Evolutionary conservation across 2,797 vertebrate species (phyloP).

Genomic region (Pipistrellus pygmaeus): DNA sequence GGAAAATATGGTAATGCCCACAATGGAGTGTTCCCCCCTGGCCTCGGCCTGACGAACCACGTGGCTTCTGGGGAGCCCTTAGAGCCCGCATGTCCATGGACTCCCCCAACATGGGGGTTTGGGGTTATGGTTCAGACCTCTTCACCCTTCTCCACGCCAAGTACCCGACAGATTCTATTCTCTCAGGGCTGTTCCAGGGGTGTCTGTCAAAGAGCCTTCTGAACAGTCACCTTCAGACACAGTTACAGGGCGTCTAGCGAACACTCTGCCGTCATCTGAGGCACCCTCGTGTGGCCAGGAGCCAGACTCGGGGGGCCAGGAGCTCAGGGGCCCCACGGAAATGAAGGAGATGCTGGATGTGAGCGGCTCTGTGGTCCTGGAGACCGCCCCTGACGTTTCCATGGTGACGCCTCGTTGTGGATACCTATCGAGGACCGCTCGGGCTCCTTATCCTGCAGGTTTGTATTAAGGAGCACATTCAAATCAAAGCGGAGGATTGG

Average conservation of each 20-base stretch:
- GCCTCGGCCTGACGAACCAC: conserved; percentile 29
- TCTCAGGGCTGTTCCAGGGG: background rate
- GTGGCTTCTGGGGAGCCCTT: conserved; percentile 60
- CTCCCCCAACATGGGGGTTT: conserved; percentile 32
- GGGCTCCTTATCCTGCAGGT: background rate
- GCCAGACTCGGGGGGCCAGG: background rate
- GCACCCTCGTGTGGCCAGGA: background rate
- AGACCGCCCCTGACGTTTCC: background rate
- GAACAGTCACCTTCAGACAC: background rate
- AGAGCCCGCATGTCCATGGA: conserved; percentile 41
- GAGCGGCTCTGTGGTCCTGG: background rate
- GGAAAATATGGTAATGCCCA: background rate
- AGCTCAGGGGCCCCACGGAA: background rate
- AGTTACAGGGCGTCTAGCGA: background rate
- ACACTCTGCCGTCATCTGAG: background rate
- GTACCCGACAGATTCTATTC: conserved; percentile 59
- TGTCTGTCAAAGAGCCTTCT: conserved; percentile 2
- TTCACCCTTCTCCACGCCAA: conserved; percentile 48
- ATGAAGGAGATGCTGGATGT: background rate
- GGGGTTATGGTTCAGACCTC: conserved; percentile 66
- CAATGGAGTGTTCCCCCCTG: conserved; percentile 28
- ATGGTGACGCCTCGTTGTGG: background rate
- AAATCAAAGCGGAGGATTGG: background rate
- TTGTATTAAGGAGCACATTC: conserved; percentile 10
- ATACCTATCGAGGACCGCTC: background rate